Conservation (phyloP, 2,113 vertebrate species). For the Dendrocopos noguchii region DNA sequence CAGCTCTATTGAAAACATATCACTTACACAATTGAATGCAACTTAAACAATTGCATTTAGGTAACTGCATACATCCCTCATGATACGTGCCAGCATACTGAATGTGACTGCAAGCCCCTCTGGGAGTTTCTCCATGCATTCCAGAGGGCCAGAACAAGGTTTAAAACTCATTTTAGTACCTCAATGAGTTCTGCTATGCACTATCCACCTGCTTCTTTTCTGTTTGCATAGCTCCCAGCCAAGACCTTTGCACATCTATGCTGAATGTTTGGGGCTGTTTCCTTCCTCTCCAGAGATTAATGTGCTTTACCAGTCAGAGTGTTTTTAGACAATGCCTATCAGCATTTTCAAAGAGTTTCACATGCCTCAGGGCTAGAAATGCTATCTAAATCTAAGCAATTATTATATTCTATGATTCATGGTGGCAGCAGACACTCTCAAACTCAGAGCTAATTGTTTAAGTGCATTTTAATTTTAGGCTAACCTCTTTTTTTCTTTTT, state of each 20-base stretch:
- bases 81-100: accelerated
- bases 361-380: background rate
- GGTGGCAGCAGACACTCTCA: background rate
- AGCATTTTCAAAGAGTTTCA: constrained; percentile 5
- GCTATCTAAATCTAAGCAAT: background rate
- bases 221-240: background rate
- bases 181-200: background rate
- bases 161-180: background rate
- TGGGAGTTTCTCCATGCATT: background rate
- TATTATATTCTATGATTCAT: background rate
- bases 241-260: background rate
- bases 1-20: background rate
- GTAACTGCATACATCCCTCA: background rate
- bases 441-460: background rate
- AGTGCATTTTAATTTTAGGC: constrained; percentile 32
- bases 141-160: background rate
- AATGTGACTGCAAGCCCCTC: background rate
- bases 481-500: background rate
- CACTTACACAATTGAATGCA: background rate
- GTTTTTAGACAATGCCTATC: background rate
- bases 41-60: background rate
- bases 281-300: background rate
- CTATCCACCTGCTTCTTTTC: background rate
- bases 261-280: background rate
- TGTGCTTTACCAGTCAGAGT: background rate